Base-by-base conservation (phyloP, 2,888 invertebrate species). In the Ichneumoninae sp. region DNA sequence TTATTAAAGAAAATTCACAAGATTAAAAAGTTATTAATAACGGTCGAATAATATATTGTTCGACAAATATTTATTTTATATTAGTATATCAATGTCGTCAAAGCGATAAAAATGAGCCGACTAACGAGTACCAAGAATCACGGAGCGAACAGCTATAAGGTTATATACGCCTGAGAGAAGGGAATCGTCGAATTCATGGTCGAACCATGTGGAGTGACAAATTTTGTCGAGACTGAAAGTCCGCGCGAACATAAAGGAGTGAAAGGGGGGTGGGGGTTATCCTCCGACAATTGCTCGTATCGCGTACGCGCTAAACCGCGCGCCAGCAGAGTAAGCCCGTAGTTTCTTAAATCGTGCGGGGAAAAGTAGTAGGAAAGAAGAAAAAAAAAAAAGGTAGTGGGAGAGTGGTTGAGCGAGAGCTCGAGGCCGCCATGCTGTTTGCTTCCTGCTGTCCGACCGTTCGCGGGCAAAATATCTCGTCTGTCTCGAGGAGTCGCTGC, bases 121-220 rank as follows among this genome's bases (percentile, higher is more conserved):
- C 57, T 60, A 80, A 80, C 72, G 66, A 74, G 50, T 36, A n/a
- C 47, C 26, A 22, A 44, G 77, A 62, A 65, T 77, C 62, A 40
- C 52, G 50, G 4, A 65, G 50, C 54, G 66, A 80, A 82, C 40
- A 65, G 71, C 57, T 74, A 40, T 87, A 88, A 89, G 88, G 89
- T 88, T 86, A 16, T 16, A 47, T 16, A 84, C 75, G 80, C 78
- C 86, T 85, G 84, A 85, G 85, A 87, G 87, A 87, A 86, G 86
- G 89, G 89, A 87, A 83, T 74, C 84, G 70, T 81, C 76, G 71
- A 16, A 22, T 86, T 90, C 89, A 89, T 85, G 89, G 89, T 76
- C 88, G 71, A 80, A 19, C 40, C 68, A 22, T 57, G 19, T 57
- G 19, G 19, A 40, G 54, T 68, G 54, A 66, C 52, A 77, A 77